phyloP scores from a whole-genome alignment of 2,888 invertebrate species.

The Galeruca laticollis region DNA sequence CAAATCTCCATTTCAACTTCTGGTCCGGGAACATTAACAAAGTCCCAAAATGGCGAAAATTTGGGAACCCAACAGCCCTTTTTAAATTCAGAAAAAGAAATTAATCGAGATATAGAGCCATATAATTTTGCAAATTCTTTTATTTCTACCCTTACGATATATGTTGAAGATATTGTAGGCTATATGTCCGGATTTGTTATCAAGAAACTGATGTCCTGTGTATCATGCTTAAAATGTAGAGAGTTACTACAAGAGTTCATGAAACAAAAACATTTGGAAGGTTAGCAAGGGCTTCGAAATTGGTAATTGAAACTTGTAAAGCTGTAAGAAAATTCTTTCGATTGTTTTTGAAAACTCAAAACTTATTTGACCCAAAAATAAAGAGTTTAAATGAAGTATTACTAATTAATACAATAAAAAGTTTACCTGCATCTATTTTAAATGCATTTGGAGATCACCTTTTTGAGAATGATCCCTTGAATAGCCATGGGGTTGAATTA shows the following conservation, averaged over 20 bases:
- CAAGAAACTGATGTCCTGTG: not conserved
- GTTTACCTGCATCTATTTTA: not conserved
- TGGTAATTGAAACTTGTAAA: not conserved
- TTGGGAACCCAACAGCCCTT: not conserved
- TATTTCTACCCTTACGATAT: not conserved
- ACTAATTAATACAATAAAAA: not conserved
- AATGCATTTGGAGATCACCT: constrained; percentile 1
- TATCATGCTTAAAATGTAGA: not conserved
- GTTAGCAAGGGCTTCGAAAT: not conserved
- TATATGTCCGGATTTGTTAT: not conserved
- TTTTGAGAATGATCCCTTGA: not conserved
- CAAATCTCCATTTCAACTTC: not conserved
- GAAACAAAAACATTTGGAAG: not conserved
- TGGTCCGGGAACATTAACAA: not conserved
- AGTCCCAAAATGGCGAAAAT: not conserved
- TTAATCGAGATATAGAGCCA: not conserved
- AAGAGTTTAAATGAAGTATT: not conserved
- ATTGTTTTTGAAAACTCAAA: not conserved
- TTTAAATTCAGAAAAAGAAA: not conserved
- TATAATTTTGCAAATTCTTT: not conserved
- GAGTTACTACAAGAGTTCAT: not conserved
- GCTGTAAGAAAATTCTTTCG: not conserved
- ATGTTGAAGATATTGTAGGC: not conserved
- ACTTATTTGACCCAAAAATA: not conserved
- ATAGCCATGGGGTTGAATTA: not conserved